phyloP scores from a whole-genome alignment of 2,888 invertebrate species.

The Lomographa bimaculata region DNA sequence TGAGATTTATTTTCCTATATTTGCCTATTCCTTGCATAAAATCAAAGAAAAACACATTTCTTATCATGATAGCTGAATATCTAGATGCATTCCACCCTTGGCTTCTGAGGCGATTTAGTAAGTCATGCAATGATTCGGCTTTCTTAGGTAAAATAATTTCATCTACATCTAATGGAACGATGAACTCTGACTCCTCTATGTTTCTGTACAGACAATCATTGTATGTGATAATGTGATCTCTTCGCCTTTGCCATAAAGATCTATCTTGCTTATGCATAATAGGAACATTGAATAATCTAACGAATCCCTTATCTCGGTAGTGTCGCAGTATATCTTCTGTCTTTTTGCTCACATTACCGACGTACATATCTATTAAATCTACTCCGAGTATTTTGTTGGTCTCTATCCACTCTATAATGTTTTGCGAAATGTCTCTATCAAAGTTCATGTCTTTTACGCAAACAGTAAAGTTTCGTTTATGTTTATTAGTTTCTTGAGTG shows the following conservation, averaged over 20 bases:
- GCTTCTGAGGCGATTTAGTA: conserved; percentile 74
- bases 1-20: conserved; percentile 43
- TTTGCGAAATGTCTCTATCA: conserved; percentile 83
- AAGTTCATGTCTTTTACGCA: conserved; percentile 90
- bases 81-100: conserved; percentile 70
- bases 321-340: conserved; percentile 81
- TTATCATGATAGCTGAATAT: conserved; percentile 85
- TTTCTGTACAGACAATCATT: conserved; percentile 91
- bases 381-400: conserved; percentile 87
- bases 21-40: conserved; percentile 65
- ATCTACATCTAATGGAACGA: conserved; percentile 89
- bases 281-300: conserved; percentile 79
- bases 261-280: conserved; percentile 69
- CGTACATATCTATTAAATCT: conserved; percentile 86
- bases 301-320: conserved; percentile 77
- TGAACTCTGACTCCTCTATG: conserved; percentile 84
- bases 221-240: conserved; percentile 89
- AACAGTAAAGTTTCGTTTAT: conserved; percentile 81
- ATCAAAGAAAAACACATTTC: conserved; percentile 88
- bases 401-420: conserved; percentile 89
- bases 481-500: conserved; percentile 30
- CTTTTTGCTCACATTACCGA: conserved; percentile 82
- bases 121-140: conserved; percentile 81
- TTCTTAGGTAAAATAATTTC: conserved; percentile 88
- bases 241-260: conserved; percentile 85